Percentiles rank a stretch among this genome's conserved stretches.
Evolutionary conservation across 2,797 vertebrate genomes (phyloP).

Genomic region (Coranthus polyacanthus): DNA sequence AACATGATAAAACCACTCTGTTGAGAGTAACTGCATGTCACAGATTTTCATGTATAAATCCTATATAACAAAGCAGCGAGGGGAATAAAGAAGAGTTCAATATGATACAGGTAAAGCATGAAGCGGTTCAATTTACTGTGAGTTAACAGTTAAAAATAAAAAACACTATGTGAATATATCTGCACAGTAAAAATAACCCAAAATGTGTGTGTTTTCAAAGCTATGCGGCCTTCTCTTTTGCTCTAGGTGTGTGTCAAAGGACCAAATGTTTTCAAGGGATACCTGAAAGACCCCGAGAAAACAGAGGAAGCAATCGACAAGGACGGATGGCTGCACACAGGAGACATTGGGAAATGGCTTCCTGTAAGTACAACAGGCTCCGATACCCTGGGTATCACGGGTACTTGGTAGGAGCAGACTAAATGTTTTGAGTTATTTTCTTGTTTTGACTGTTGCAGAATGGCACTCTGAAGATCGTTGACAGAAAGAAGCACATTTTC

Average conservation of each 20-base stretch:
- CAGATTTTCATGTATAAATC: neutral
- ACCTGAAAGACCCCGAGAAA: slow-evolving; percentile 93
- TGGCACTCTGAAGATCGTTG: slow-evolving; percentile 94
- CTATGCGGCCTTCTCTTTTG: too few species aligned
- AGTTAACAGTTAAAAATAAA: too few species aligned
- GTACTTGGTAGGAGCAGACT: too few species aligned
- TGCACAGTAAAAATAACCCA: too few species aligned
- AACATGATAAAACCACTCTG: neutral
- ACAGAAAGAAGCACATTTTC: slow-evolving; percentile 98
- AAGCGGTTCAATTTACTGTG: too few species aligned
- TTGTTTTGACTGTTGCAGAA: slow-evolving; percentile 84
- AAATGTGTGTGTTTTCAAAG: too few species aligned
- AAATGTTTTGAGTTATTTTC: neutral
- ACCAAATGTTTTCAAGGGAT: slow-evolving; percentile 93
- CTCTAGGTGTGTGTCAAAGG: slow-evolving; percentile 96
- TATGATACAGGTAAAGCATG: too few species aligned
- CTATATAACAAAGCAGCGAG: neutral
- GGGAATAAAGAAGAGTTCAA: neutral
- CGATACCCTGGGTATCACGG: neutral
- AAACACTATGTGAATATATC: too few species aligned
- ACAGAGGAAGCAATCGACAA: slow-evolving; percentile 92
- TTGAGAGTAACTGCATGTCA: neutral
- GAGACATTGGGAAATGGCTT: slow-evolving; percentile 97
- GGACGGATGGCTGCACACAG: slow-evolving; percentile 97
- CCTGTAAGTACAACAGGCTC: slow-evolving; percentile 85